Percentiles rank a stretch among this genome's conserved stretches.
Conservation (phyloP, 2,888 invertebrate genomes). For the Sepioteuthis lessoniana region DNA sequence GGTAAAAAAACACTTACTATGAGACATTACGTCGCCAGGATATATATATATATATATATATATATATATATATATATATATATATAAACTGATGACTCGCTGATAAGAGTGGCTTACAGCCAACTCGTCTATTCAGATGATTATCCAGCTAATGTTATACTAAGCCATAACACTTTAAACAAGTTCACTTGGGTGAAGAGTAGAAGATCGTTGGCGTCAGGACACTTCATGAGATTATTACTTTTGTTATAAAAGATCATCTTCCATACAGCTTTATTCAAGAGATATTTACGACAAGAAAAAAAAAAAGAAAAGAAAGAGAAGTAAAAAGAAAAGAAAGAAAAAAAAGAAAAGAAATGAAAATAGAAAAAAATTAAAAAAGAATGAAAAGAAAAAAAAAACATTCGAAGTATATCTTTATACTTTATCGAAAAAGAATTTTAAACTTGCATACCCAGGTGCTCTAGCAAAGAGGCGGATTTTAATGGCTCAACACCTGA, state of each 20-base stretch:
- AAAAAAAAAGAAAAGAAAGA: background rate
- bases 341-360: too few species aligned
- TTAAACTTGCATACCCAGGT: too few species aligned
- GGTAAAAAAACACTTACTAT: background rate
- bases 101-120: background rate
- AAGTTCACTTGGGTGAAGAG: background rate
- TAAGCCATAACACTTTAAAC: background rate
- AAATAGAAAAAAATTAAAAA: too few species aligned
- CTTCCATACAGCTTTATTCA: background rate
- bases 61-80: background rate
- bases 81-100: background rate
- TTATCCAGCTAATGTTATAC: background rate
- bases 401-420: background rate
- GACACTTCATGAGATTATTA: background rate
- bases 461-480: too few species aligned
- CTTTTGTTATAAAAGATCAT: background rate
- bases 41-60: background rate
- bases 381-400: background rate
- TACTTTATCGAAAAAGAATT: too few species aligned
- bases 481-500: too few species aligned
- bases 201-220: background rate
- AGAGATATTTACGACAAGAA: background rate
- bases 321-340: background rate
- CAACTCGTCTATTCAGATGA: background rate
- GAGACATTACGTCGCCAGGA: constrained; percentile 12